phyloP scores from a whole-genome alignment of 2,797 vertebrate genomes.

The Esox lucius region DNA sequence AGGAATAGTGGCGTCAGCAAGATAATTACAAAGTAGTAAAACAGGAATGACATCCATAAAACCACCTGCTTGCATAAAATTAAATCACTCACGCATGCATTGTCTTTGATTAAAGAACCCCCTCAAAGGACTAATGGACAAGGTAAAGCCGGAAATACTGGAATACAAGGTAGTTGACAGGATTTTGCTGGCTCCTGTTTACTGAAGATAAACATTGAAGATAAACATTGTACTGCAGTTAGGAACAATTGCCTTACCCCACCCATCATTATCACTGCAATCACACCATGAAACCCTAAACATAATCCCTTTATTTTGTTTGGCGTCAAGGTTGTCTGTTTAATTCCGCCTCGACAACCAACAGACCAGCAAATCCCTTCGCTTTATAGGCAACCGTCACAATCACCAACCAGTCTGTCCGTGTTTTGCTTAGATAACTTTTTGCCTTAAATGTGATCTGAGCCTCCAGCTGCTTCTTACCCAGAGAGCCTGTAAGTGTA shows the following conservation, averaged over 20 bases:
- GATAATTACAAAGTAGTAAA: too few species aligned
- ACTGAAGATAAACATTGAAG: not conserved
- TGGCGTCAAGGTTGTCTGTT: not conserved
- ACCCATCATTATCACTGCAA: not conserved
- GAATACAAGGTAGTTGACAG: not conserved
- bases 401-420: not conserved
- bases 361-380: not conserved
- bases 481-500: not conserved
- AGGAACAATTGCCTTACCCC: not conserved
- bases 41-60: too few species aligned
- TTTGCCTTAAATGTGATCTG: not conserved
- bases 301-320: not conserved
- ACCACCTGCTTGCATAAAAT: too few species aligned
- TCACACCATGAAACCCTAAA: not conserved
- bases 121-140: not conserved
- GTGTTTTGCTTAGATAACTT: not conserved
- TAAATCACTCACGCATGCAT: not conserved
- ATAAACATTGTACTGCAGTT: not conserved
- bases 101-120: not conserved
- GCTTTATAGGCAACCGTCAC: not conserved
- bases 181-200: not conserved
- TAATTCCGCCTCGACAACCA: conserved; percentile 1
- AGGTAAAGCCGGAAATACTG: not conserved
- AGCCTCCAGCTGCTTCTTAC: not conserved
- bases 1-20: not conserved